Conservation (phyloP, 2,888 invertebrate species). For the Myopa tessellatipennis region DNA sequence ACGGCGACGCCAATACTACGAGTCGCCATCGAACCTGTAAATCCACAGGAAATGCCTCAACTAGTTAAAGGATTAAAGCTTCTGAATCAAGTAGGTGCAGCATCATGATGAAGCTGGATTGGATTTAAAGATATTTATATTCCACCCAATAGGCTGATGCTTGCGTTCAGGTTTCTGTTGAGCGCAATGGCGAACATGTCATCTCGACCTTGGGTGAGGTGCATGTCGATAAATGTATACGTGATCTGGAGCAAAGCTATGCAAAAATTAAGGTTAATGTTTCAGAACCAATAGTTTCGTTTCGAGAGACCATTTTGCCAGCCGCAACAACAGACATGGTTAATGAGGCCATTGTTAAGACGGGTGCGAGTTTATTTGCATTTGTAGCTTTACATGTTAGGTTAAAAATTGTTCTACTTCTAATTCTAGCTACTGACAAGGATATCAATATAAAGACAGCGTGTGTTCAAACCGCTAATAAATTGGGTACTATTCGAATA, state of each 20-base stretch:
- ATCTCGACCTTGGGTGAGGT: slow-evolving; percentile 96
- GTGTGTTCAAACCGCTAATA: slow-evolving; percentile 77
- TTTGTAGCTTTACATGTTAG: no score
- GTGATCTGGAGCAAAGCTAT: slow-evolving; percentile 86
- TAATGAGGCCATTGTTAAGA: slow-evolving; percentile 82
- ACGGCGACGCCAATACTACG: slow-evolving; percentile 89
- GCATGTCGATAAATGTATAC: slow-evolving; percentile 94
- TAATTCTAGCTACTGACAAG: slow-evolving; percentile 58
- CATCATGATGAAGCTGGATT: background rate
- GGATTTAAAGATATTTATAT: background rate
- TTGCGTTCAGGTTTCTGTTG: slow-evolving; percentile 88
- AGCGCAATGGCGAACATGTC: slow-evolving; percentile 95
- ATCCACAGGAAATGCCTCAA: slow-evolving; percentile 81
- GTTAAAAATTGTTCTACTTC: background rate
- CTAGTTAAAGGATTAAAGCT: slow-evolving; percentile 82
- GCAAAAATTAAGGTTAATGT: slow-evolving; percentile 89
- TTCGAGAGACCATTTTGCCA: slow-evolving; percentile 90
- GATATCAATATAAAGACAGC: slow-evolving; percentile 71
- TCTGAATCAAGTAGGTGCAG: slow-evolving; percentile 80
- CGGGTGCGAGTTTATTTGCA: slow-evolving; percentile 50
- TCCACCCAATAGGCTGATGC: slow-evolving; percentile 77
- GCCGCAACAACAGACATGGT: slow-evolving; percentile 86
- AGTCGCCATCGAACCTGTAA: slow-evolving; percentile 91
- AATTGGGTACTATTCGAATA: slow-evolving; percentile 78
- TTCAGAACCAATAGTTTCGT: slow-evolving; percentile 96